Base-by-base conservation (phyloP, 1,140 invertebrate species). In the Rhyacophila brunnea region DNA sequence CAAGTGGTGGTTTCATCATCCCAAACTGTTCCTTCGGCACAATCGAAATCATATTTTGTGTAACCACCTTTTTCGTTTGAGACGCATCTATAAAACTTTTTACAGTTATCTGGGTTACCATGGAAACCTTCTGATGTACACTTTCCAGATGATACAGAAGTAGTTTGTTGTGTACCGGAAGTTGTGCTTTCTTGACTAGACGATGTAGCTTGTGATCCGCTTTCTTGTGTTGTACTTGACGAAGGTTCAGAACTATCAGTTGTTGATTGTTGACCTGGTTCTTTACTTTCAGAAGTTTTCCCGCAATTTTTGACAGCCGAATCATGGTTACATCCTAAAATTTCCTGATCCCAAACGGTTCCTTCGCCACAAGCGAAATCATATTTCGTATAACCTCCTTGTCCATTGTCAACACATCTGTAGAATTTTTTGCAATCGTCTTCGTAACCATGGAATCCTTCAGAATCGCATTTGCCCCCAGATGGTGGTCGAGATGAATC, bases 31-130 rank as follows among this genome's bases (percentile, higher is more conserved):
- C 84, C 83, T 59, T 80, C 75, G 6, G 77, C 82, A 70, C 83
- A 85, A 36, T 67, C 68, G 69, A 82, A 86, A 66, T 84, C 81
- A 69, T 83, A 85, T 67, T 79, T 81, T 3, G 66, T 78, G 53
- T 71, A 82, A 14, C 71, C 73, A 19, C 82, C 79, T 55, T 86
- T 81, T 19, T 82, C 84, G 62, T 84, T 80, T 55, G 83, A 74
- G 1, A 90, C 88, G 68, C 88, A 90, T 49, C 87, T 79, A 65
- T 88, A 89, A 66, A 88, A 89, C 66, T 87, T 86, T 44, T 79
- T 80, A 68, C 89, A 91, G 36, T 84, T 73, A n/a, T 75, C 72
- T 19, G 80, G 80, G 73, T 88, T 71, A 5, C 83, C 81, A 68
- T 82, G 87, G 65, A 83, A 90, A 20, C 88, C 89, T 65, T 81